Evolutionary conservation across 2,113 vertebrate species (phyloP).

Genomic region (Etia nguti): DNA sequence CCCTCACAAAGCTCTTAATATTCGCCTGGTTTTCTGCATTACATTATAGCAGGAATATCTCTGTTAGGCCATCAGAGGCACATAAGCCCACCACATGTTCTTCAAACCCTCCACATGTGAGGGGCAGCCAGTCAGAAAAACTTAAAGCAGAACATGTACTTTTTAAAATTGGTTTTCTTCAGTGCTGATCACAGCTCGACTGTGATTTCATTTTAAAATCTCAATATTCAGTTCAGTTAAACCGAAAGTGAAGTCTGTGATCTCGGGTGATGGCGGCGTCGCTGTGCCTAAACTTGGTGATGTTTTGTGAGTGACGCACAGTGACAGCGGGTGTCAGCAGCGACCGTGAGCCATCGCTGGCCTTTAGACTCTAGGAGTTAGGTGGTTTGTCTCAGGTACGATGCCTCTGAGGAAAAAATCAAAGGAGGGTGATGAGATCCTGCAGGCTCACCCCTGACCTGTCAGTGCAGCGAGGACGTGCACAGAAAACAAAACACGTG

Average conservation of each 20-base stretch:
- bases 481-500: neutral
- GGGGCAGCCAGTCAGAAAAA: neutral
- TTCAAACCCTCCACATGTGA: neutral
- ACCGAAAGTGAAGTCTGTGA: neutral
- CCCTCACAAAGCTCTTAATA: neutral
- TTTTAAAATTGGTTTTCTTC: accelerated
- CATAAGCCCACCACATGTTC: neutral
- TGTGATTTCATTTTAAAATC: neutral
- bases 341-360: neutral
- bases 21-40: neutral
- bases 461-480: neutral
- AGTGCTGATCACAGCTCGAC: neutral
- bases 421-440: neutral
- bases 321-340: neutral
- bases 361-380: neutral
- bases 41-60: neutral
- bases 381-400: neutral
- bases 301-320: neutral
- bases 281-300: neutral
- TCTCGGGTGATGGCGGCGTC: neutral
- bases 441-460: neutral
- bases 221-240: neutral
- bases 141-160: neutral
- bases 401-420: neutral
- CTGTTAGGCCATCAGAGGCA: neutral